Evolutionary conservation across 2,113 vertebrate species (phyloP), one percentile per base, ranked within the genome.

Genomic region (Rhagologus leucostigma): DNA sequence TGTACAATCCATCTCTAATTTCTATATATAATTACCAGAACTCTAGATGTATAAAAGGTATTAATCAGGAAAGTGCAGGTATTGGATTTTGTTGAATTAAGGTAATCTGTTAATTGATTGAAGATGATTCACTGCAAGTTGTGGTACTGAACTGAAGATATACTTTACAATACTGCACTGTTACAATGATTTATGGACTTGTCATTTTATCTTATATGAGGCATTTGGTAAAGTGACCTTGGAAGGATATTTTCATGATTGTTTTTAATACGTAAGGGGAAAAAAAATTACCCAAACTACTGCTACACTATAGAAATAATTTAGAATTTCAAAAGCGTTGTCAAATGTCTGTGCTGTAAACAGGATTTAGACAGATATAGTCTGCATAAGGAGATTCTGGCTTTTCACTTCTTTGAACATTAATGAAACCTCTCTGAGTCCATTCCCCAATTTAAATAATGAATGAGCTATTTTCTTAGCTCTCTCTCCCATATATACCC

Each of bases 371-470:
- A 87, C 52, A 92, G 90, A 95, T 95, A 63, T 0, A 60, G 44
- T 75, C 69, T 84, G 60, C 62, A 27, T 78, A 89, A 94, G 86
- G 70, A 87, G 33, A 77, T 89, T 94, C 37, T 84, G 79, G 29
- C 39, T 84, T 89, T 93, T 93, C 76, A 73, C 57, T 93, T 35
- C 81, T 91, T 84, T 80, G 92, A 90, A 73, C 79, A 87, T 87
- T 95, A 95, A 93, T 96, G 94, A 93, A 90, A 84, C 37, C 67
- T 81, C 47, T 93, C 75, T 22, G 76, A 92, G 79, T 84, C 83
- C 73, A 50, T 93, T 87, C 69, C 56, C 37, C 73, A 85, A 87
- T 93, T 97, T 96, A 90, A 93, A 96, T 97, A 95, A 96, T 84
- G 79, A 90, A 87, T 81, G 88, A 93, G 64, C 64, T 86, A 17